A percentile compares a stretch with the other conserved stretches of the same genome.
Conservation (phyloP, 2,113 vertebrate genomes). For the Campylorhamphus procurvoides region DNA sequence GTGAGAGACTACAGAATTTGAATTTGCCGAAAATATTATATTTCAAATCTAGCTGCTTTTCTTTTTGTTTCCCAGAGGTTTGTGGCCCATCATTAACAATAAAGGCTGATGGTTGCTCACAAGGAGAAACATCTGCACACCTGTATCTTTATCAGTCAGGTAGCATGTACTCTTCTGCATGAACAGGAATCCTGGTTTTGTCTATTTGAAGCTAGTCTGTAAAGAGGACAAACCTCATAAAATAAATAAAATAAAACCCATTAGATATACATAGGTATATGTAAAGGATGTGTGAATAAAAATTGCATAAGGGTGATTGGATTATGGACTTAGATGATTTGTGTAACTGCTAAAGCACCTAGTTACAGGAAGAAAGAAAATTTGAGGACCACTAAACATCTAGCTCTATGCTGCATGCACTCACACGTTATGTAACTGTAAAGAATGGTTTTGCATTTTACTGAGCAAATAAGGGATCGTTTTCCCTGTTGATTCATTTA, state of each 20-base stretch:
- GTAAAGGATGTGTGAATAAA: not conserved
- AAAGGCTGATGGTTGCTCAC: not conserved
- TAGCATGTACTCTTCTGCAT: not conserved
- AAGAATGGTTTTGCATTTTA: not conserved
- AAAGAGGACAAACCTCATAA: not conserved
- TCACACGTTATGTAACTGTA: not conserved
- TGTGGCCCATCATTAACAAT: not conserved
- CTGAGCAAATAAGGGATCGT: not conserved
- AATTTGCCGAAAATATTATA: not conserved
- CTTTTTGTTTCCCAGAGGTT: not conserved
- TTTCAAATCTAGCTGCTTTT: not conserved
- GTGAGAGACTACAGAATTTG: not conserved
- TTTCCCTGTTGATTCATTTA: not conserved
- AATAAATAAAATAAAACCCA: not conserved
- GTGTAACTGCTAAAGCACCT: constrained; percentile 17
- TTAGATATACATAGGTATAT: constrained; percentile 9
- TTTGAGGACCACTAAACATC: not conserved
- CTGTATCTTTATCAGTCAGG: not conserved
- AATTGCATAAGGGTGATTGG: not conserved
- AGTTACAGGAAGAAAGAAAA: constrained; percentile 22
- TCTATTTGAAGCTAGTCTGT: not conserved
- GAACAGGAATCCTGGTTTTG: not conserved
- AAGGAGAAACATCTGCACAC: not conserved
- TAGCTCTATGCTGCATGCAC: not conserved
- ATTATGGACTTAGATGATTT: not conserved